A percentile compares a stretch with the other conserved stretches of the same genome.
phyloP scores from a whole-genome alignment of 2,888 invertebrate genomes.

The Sympetrum striolatum region DNA sequence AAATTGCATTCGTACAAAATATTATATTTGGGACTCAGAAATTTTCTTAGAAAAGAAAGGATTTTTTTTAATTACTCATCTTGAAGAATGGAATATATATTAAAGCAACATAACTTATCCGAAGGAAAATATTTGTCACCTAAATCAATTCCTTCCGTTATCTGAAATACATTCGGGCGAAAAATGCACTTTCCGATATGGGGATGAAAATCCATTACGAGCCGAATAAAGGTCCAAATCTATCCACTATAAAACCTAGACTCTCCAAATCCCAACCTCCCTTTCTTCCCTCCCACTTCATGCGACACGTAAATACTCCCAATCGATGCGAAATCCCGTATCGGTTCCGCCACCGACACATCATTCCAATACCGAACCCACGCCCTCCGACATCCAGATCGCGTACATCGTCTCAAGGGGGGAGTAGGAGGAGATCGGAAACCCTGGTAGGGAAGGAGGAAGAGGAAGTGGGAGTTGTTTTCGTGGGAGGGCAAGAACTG shows the following conservation, averaged over 20 bases:
- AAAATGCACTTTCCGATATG: too few relatives aligned
- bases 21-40: too few relatives aligned
- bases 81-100: too few relatives aligned
- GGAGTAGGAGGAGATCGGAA: not conserved
- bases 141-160: too few relatives aligned
- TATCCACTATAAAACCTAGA: not conserved
- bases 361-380: not conserved
- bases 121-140: too few relatives aligned
- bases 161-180: too few relatives aligned
- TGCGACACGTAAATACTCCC: not conserved
- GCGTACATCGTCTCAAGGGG: not conserved
- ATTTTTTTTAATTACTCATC: too few relatives aligned
- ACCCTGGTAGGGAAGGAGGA: not conserved
- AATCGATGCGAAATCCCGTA: not conserved
- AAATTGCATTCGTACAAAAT: too few relatives aligned
- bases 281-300: not conserved
- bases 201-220: too few relatives aligned
- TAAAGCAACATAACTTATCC: too few relatives aligned
- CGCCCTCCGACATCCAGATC: not conserved
- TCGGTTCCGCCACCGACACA: not conserved
- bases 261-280: not conserved
- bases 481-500: not conserved
- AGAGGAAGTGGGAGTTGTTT: not conserved
- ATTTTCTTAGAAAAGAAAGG: too few relatives aligned
- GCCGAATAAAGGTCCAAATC: too few relatives aligned